Evolutionary conservation across 2,797 vertebrate species (phyloP).

Genomic region (Helicolenus hilgendorfi): DNA sequence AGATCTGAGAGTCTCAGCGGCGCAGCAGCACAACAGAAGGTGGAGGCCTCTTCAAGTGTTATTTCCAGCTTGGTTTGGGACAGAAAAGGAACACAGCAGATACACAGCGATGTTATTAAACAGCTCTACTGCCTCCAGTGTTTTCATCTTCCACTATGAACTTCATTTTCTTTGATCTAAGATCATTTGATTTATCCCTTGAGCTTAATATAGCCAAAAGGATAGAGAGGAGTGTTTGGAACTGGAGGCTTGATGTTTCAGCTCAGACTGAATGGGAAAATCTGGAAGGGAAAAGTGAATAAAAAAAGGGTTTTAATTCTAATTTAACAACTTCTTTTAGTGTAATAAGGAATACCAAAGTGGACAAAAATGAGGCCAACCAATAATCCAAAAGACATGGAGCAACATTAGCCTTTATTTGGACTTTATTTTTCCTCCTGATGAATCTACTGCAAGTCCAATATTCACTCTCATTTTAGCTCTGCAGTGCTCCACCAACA

Average conservation of each 20-base stretch:
- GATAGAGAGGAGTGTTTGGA: background rate
- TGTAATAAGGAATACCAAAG: background rate
- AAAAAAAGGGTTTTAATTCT: background rate
- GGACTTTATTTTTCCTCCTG: background rate
- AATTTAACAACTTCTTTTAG: background rate
- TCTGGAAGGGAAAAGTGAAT: background rate
- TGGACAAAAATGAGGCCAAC: background rate
- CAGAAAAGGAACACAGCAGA: conserved; percentile 5
- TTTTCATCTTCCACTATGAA: conserved; percentile 29
- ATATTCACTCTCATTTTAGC: background rate
- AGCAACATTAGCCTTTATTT: background rate
- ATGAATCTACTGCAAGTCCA: background rate
- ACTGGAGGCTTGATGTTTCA: conserved; percentile 1
- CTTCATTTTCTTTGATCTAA: conserved; percentile 26
- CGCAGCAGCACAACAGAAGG: conserved; percentile 51
- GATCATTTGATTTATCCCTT: conserved; percentile 21
- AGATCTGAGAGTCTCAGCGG: conserved; percentile 45
- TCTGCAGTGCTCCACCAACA: background rate
- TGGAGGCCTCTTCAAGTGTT: conserved; percentile 43
- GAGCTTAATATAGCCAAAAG: background rate
- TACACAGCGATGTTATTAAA: conserved; percentile 7
- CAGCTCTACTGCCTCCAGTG: background rate
- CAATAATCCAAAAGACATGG: background rate
- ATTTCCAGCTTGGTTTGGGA: conserved; percentile 21
- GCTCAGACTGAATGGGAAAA: background rate